Percentiles rank a stretch among this genome's conserved stretches.
phyloP scores from a whole-genome alignment of 1,140 invertebrate genomes.

The Chionoecetes opilio region DNA sequence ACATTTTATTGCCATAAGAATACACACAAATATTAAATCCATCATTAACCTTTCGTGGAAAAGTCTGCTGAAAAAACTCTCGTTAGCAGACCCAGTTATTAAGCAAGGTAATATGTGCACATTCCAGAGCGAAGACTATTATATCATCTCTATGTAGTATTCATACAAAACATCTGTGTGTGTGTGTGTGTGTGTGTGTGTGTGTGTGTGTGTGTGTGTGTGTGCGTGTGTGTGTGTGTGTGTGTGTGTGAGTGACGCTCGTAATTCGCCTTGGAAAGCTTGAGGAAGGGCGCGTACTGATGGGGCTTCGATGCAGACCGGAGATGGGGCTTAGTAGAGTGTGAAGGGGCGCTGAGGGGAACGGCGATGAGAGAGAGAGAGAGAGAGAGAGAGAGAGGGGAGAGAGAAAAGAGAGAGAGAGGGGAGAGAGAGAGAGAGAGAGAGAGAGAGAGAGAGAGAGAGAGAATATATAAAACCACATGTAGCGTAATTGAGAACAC shows the following conservation, averaged over 20 bases:
- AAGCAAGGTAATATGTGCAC: no score
- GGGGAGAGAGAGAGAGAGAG: neutral
- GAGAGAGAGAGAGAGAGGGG: neutral
- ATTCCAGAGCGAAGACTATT: no score
- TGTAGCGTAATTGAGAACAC: no score
- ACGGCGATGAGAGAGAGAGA: neutral
- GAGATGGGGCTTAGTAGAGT: neutral
- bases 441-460: neutral
- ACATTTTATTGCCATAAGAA: no score
- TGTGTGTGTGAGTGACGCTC: neutral
- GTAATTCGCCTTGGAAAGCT: neutral
- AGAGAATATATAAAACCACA: no score
- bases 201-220: neutral
- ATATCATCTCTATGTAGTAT: no score
- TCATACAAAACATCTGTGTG: no score
- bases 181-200: neutral
- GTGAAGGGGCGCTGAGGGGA: neutral
- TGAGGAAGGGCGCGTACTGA: conserved; percentile 4
- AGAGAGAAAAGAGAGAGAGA: neutral
- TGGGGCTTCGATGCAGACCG: neutral
- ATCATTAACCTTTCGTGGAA: no score
- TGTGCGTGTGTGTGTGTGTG: conserved; percentile 12
- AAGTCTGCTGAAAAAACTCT: no score
- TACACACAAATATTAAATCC: no score
- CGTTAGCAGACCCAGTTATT: no score